These are phyloP conservation scores for Microchirus variegatus DNA, from an alignment of 2,797 vertebrate genomes.

Conservation along the genomic window DNA sequence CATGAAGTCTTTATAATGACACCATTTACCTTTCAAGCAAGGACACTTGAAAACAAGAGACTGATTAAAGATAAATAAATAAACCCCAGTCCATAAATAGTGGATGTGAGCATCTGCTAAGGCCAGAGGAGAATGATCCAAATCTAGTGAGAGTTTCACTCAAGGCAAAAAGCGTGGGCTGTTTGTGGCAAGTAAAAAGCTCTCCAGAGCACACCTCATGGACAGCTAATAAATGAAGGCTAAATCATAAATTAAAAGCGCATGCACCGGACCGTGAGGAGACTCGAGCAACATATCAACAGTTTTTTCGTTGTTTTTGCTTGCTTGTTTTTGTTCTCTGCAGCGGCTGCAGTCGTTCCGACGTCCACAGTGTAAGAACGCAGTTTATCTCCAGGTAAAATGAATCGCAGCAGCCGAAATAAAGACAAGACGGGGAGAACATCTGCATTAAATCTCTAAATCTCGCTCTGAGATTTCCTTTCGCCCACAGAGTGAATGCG, in stretches of 20 bases:
- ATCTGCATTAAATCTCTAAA: constrained; percentile 54
- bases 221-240: constrained; percentile 35
- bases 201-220: constrained; percentile 27
- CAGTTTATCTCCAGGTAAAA: constrained; percentile 13
- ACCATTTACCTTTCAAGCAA: neutral
- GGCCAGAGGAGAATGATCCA: constrained; percentile 18
- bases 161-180: constrained; percentile 30
- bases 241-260: constrained; percentile 23
- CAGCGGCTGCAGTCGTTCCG: neutral
- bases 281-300: neutral
- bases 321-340: neutral
- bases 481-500: constrained; percentile 41
- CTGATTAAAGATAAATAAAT: constrained; percentile 1
- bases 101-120: constrained; percentile 18
- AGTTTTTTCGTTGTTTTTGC: constrained; percentile 1
- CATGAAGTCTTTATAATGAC: too few species aligned
- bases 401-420: constrained; percentile 28
- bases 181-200: constrained; percentile 19
- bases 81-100: constrained; percentile 11
- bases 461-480: constrained; percentile 37
- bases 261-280: constrained; percentile 14
- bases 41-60: neutral
- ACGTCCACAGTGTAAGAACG: constrained; percentile 1
- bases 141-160: constrained; percentile 42
- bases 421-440: constrained; percentile 30